A percentile compares a stretch with the other conserved stretches of the same genome.
Conservation (phyloP, 2,888 invertebrate species). For the Beris morrisii region DNA sequence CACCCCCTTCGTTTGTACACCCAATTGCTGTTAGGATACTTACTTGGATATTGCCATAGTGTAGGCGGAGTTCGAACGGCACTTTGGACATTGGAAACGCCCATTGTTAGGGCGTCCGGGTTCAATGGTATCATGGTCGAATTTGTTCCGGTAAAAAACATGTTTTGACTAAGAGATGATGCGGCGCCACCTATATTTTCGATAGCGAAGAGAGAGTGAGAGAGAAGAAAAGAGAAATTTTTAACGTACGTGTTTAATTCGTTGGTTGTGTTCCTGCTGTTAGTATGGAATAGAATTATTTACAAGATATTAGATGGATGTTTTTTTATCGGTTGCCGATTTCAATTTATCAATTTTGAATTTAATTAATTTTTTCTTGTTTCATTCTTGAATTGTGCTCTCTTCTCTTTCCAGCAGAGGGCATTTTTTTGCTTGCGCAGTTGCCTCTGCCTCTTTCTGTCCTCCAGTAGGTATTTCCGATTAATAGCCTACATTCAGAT, state of each 20-base stretch:
- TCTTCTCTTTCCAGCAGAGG: no score
- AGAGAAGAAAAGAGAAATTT: conserved; percentile 19
- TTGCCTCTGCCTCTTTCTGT: no score
- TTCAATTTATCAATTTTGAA: conserved; percentile 6
- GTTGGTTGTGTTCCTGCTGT: not conserved
- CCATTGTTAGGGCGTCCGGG: conserved; percentile 41
- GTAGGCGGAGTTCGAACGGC: conserved; percentile 66
- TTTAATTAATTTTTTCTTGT: conserved; percentile 25
- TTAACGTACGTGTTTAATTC: not conserved
- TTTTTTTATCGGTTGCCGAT: not conserved
- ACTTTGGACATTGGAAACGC: conserved; percentile 42
- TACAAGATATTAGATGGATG: not conserved
- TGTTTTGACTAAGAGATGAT: conserved; percentile 43
- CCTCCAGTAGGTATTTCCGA: no score
- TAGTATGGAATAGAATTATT: no score
- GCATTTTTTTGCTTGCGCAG: no score
- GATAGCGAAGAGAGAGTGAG: conserved; percentile 17
- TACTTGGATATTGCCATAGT: conserved; percentile 81
- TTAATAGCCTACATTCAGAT: no score
- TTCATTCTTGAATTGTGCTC: conserved; percentile 15
- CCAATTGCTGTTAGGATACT: conserved; percentile 50
- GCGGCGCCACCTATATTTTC: conserved; percentile 39
- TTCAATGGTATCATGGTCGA: conserved; percentile 43
- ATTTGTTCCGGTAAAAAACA: conserved; percentile 44
- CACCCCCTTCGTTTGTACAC: not conserved